Conservation (phyloP, 2,888 invertebrate genomes). For the Napeogenes sylphis region DNA sequence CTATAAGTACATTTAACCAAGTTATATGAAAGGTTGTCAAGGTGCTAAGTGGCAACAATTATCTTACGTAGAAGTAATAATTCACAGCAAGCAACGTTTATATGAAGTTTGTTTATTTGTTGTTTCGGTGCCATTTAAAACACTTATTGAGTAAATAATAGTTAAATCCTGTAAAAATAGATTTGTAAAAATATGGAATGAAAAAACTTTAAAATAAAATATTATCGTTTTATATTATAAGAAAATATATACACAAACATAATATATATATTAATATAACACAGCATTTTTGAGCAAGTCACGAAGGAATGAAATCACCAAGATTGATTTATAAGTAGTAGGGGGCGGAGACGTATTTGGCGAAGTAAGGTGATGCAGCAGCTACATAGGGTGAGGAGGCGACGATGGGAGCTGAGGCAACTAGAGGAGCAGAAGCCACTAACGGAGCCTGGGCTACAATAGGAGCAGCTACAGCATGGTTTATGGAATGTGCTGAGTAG, state of each 20-base stretch:
- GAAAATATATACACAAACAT: slow-evolving; percentile 32
- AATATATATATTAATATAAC: slow-evolving; percentile 30
- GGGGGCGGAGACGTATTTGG: slow-evolving; percentile 57
- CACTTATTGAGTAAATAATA: too few relatives aligned
- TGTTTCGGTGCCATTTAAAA: neutral
- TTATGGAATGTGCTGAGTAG: slow-evolving; percentile 85
- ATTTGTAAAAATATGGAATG: neutral
- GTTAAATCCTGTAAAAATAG: too few relatives aligned
- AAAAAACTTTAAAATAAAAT: neutral
- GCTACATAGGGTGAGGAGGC: slow-evolving; percentile 34
- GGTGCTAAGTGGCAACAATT: too few relatives aligned
- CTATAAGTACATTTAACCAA: neutral
- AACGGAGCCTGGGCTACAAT: slow-evolving; percentile 62
- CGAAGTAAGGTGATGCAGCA: slow-evolving; percentile 45
- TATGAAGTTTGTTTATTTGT: neutral
- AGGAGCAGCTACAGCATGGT: slow-evolving; percentile 86
- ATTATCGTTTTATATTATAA: slow-evolving; percentile 12
- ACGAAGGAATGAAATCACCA: slow-evolving; percentile 68
- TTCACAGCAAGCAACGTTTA: too few relatives aligned
- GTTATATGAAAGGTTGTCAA: too few relatives aligned
- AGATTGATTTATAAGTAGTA: slow-evolving; percentile 64
- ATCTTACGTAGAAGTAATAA: too few relatives aligned
- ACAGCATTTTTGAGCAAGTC: slow-evolving; percentile 66
- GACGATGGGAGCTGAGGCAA: slow-evolving; percentile 55
- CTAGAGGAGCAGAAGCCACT: slow-evolving; percentile 68